phyloP scores from a whole-genome alignment of 2,113 vertebrate species.

The Podarcis raffonei region DNA sequence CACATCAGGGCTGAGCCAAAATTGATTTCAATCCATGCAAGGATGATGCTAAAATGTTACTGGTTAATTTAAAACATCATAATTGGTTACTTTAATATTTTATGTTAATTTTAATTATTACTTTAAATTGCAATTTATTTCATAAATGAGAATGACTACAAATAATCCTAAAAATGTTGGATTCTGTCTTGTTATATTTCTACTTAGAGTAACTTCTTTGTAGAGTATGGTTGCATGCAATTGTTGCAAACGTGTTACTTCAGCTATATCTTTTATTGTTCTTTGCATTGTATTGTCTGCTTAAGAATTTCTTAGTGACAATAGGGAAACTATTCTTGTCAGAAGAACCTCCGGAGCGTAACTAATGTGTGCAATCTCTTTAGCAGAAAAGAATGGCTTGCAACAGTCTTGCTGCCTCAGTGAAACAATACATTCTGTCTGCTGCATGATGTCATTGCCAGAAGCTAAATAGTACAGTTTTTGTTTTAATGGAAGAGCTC shows the following conservation, averaged over 20 bases:
- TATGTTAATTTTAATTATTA: neutral
- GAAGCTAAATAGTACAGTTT: conserved; percentile 71
- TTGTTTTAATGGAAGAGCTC: conserved; percentile 72
- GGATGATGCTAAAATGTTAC: neutral
- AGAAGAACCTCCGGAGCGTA: conserved; percentile 59
- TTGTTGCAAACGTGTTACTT: conserved; percentile 35
- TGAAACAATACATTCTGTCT: conserved; percentile 70
- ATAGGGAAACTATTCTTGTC: conserved; percentile 61
- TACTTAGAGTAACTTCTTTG: conserved; percentile 43
- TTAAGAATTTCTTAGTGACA: conserved; percentile 61
- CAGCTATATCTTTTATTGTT: conserved; percentile 41
- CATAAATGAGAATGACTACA: neutral
- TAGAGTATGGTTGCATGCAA: conserved; percentile 18
- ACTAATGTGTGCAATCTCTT: conserved; percentile 60
- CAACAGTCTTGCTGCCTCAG: conserved; percentile 49
- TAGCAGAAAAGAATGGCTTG: conserved; percentile 62
- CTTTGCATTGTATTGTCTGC: conserved; percentile 47
- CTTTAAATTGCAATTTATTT: neutral
- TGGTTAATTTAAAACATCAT: neutral
- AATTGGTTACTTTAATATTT: neutral
- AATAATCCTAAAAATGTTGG: neutral
- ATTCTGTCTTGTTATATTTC: neutral
- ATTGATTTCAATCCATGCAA: neutral
- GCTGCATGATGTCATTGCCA: conserved; percentile 60
- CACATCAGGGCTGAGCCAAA: neutral